Base-by-base conservation (phyloP, 2,797 vertebrate species). In the Vespertilio murinus region DNA sequence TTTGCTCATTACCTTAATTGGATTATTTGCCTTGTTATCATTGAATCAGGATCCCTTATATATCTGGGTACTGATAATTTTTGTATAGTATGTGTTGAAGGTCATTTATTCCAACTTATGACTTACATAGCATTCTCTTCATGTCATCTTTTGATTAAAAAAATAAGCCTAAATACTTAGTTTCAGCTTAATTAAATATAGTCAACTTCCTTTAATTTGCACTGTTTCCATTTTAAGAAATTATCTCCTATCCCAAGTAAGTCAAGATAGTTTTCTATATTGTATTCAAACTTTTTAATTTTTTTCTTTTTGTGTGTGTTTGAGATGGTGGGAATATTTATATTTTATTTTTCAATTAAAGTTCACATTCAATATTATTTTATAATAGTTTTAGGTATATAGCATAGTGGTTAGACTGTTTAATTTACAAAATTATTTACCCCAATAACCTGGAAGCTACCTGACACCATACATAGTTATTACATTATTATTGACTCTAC, bases 1-100 rank as follows among this genome's bases (percentile, higher is more conserved):
- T 93, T 90, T 87, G 17, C 9, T 93, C 52, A 40, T 38, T 91
- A 92, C 71, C 22, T 75, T 52, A 83, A 84, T 70, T 90, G 35
- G 6, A 23, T 65, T 84, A 2, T 90, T 83, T 85, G 8, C 71
- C 45, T 82, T 89, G 80, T 77, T 92, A 64, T 79, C 65, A 80
- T 79, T 85, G 35, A 92, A 88, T 73, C 23, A 30, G 30, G 10
- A 13, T 81, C 79, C 11, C 42, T 90, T 64, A 35, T 80, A 33
- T 80, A 79, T 70, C 79, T 70, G 10, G 0, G 4, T 83, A 80
- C 9, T 89, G 75, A 82, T 45, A 86, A 88, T 56, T 75, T 94
- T 75, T 45, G 11, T 61, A 14, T 61, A 30, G n/a, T 38, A 71
- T 28, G 5, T 69, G n/a, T 67, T 82, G 4, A 65, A 86, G n/a